phyloP scores from a whole-genome alignment of 92 coral and sea anemone genomes.

The Phymanthus crucifer region DNA sequence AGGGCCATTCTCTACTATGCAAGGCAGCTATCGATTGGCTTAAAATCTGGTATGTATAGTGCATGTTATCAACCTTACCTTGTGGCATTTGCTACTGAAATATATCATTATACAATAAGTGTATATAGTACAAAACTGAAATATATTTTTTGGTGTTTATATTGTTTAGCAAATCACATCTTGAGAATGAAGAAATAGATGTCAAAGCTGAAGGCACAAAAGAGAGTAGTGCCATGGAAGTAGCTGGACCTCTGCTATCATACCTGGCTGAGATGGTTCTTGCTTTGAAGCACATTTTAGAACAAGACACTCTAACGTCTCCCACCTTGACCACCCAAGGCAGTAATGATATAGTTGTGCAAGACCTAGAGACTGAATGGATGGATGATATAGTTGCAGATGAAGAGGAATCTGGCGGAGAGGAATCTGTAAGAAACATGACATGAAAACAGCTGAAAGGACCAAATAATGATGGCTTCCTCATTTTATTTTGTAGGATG shows the following conservation, averaged over 20 bases:
- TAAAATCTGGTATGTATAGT: conserved; percentile 70
- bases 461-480: not conserved
- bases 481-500: conserved; percentile 61
- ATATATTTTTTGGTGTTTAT: not conserved
- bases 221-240: conserved; percentile 80
- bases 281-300: conserved; percentile 75
- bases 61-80: not conserved
- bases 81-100: not conserved
- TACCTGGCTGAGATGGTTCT: conserved; percentile 87
- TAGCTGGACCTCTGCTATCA: conserved; percentile 79
- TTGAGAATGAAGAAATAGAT: conserved; percentile 58
- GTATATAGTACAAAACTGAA: too few species aligned
- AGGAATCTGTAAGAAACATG: conserved; percentile 78
- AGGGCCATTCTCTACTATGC: conserved; percentile 81
- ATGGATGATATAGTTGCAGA: conserved; percentile 91
- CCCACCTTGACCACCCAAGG: conserved; percentile 58
- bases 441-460: not conserved
- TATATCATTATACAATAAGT: not conserved
- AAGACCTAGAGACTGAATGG: conserved; percentile 93
- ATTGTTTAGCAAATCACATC: conserved; percentile 59
- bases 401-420: conserved; percentile 93
- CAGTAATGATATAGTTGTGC: conserved; percentile 71
- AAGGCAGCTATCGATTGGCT: conserved; percentile 90
- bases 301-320: conserved; percentile 76
- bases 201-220: conserved; percentile 29